These are phyloP conservation scores for Dimorphilus gyrociliatus DNA, from an alignment of 2,888 invertebrate genomes.

Conservation along the genomic window DNA sequence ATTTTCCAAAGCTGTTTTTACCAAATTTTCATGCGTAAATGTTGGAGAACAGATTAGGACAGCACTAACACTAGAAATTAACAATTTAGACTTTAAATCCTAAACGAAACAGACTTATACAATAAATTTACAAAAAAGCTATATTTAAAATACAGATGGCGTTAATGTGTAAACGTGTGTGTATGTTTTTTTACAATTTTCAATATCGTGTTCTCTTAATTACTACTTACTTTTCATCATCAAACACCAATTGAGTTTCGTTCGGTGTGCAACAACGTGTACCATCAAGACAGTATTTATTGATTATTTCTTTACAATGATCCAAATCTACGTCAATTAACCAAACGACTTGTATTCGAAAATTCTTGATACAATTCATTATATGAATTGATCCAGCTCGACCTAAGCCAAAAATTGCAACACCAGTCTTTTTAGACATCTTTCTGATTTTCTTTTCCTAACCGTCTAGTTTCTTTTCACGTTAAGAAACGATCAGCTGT, in stretches of 20 bases:
- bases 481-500: no score
- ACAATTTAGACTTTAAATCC: not conserved
- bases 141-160: no score
- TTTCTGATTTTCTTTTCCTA: no score
- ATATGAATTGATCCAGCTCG: conserved; percentile 13
- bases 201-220: no score
- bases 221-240: no score
- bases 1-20: conserved; percentile 7
- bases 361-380: conserved; percentile 8
- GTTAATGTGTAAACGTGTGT: no score
- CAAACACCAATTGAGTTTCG: no score
- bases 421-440: no score
- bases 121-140: no score
- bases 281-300: conserved; percentile 3
- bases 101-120: conserved; percentile 1
- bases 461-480: no score
- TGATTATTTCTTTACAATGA: conserved; percentile 4
- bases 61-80: conserved; percentile 7
- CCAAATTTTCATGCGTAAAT: conserved; percentile 9
- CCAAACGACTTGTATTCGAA: conserved; percentile 6
- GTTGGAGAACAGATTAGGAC: conserved; percentile 12
- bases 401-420: conserved; percentile 14
- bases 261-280: no score
- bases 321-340: conserved; percentile 9
- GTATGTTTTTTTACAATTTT: no score